Evolutionary conservation across 1,140 invertebrate species (phyloP), one percentile per base, ranked within the genome.

Genomic region (Limonius californicus): DNA sequence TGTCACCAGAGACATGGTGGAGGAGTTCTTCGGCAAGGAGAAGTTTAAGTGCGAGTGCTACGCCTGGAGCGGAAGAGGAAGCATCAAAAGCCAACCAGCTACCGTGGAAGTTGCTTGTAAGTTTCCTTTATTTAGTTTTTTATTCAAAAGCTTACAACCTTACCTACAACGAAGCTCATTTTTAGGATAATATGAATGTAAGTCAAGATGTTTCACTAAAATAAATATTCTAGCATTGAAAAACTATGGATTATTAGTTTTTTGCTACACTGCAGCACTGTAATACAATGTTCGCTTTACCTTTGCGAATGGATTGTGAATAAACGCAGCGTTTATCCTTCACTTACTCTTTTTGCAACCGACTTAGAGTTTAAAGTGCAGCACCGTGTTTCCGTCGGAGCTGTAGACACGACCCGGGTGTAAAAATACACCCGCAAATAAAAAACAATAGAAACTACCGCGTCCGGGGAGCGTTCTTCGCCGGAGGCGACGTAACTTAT

Each of bases 31-130:
- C 71, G 89, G 90, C 50, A 87, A 87, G 65, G 89, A 93, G 53
- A 88, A 89, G 69, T 93, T 89, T 78, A 89, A 89, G 68, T 97
- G 94, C 78, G 88, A 92, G 57, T 97, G 94, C 77, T 83, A 90
- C 63, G 94, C 94, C 7, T 94, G 90, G 90, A 85, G 85, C 65
- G 84, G 85, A 56, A 79, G 83, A 65, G 80, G 85, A 8, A 84
- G 88, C 67, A 90, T 90, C 64, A 87, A 85, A 71, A 95, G 91
- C 77, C 89, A 90, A 70, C 82, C 88, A 0, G 92, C 91, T 30
- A 84, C 84, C 18, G 85, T 96, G n/a, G 89, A 92, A 71, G 86
- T 92, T 67, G 91, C 94, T 70, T 95, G 94, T 97, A 80, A 94
- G 93, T 94, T 35, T 55, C 59, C 21, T 12, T 12, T 39, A 11